A percentile compares a stretch with the other conserved stretches of the same genome.
Conservation (phyloP, 2,113 vertebrate genomes). For the Crotalus tigris region DNA sequence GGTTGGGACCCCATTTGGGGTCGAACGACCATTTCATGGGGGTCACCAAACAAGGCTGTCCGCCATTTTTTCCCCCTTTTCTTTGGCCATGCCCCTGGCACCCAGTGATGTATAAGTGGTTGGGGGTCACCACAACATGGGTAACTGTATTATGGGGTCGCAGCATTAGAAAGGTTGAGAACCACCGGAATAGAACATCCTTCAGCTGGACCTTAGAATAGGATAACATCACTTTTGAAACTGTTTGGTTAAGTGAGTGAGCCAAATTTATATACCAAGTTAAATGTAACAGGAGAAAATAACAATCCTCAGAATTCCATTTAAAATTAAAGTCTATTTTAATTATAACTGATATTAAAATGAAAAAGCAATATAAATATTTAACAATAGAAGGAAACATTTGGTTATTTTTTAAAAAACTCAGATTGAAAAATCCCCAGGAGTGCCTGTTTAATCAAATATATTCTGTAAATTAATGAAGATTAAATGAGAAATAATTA, state of each 20-base stretch:
- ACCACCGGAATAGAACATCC: background rate
- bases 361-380: slow-evolving; percentile 34
- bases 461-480: background rate
- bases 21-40: too few relatives aligned
- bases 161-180: too few relatives aligned
- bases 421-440: slow-evolving; percentile 23
- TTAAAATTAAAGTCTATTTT: slow-evolving; percentile 29
- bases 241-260: background rate
- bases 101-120: too few relatives aligned
- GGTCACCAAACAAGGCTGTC: too few relatives aligned
- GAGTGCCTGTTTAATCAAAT: slow-evolving; percentile 19
- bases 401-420: slow-evolving; percentile 30
- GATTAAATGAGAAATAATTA: background rate
- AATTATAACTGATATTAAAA: slow-evolving; percentile 43
- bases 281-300: background rate
- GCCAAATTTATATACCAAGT: background rate
- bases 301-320: slow-evolving; percentile 12
- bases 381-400: slow-evolving; percentile 16
- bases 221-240: background rate
- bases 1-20: too few relatives aligned
- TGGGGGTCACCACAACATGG: too few relatives aligned
- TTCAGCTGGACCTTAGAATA: background rate
- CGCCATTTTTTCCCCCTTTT: too few relatives aligned
- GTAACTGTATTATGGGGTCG: too few relatives aligned
- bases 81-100: too few relatives aligned